phyloP scores from a whole-genome alignment of 1,140 invertebrate genomes.

The Neuroterus valhalla region DNA sequence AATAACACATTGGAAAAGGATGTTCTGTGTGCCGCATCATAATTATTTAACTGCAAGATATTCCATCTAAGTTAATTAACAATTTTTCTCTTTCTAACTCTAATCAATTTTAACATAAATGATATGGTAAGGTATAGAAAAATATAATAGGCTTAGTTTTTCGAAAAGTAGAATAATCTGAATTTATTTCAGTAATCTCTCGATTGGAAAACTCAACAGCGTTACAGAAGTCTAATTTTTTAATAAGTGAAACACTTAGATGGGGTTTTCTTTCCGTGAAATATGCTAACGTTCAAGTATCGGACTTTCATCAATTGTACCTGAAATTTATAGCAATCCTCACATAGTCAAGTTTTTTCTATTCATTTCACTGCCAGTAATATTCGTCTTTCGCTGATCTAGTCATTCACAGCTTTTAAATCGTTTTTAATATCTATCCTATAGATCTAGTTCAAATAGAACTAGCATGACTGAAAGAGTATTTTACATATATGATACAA shows the following conservation, averaged over 20 bases:
- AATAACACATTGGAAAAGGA: background rate
- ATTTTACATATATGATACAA: slow-evolving; percentile 3
- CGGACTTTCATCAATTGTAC: too few species aligned
- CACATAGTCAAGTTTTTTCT: too few species aligned
- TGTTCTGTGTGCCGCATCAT: background rate
- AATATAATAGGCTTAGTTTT: background rate
- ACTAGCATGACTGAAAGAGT: background rate
- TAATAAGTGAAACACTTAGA: too few species aligned
- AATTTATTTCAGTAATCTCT: background rate
- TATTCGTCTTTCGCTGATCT: background rate
- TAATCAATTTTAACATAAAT: background rate
- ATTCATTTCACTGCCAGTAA: background rate
- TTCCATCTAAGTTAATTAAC: slow-evolving; percentile 1
- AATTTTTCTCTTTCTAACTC: background rate
- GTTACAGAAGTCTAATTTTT: too few species aligned
- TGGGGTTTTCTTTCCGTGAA: too few species aligned
- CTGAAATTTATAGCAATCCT: too few species aligned
- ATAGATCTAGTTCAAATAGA: slow-evolving; percentile 6
- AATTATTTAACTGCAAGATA: background rate
- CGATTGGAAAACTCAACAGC: too few species aligned
- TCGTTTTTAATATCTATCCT: slow-evolving; percentile 3
- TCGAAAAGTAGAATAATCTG: background rate
- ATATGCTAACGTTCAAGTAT: too few species aligned
- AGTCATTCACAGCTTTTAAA: slow-evolving; percentile 1
- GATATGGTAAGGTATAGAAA: background rate